Base-by-base conservation (phyloP, 2,888 invertebrate genomes). In the Eremobia ochroleuca region DNA sequence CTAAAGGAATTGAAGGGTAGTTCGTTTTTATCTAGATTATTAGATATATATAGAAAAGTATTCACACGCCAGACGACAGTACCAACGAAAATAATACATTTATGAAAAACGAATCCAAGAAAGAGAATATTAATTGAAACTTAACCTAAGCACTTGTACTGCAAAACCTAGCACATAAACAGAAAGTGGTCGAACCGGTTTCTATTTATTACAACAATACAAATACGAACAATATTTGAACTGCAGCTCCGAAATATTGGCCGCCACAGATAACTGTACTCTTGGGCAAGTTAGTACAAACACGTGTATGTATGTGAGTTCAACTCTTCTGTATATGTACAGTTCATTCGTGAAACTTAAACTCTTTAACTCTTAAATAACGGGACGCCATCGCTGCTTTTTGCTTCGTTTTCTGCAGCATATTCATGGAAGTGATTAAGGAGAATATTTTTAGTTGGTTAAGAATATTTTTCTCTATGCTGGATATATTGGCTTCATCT, bases 261-360 rank as follows among this genome's bases (percentile, higher is more conserved):
- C 71, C 46, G 75, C 65, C 40, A 59, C 73, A 77, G 81, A 83
- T 83, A 88, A 87, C 88, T 81, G 88, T 82, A 82, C 72, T 79
- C 65, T 80, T 87, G 87, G 83, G 77, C 74, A 67, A 74, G 72
- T 77, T 73, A 61, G 62, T 82, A 76, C 76, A 66, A 73, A 75
- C 79, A 83, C 76, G 72, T 79, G 71, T 68, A 71, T 79, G 71
- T 68, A 71, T 65, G 37, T 49, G 75, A 75, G 85, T 79, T 81
- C 62, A 71, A 76, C 59, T 78, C 77, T 76, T 78, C 62, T 64
- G 61, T 78, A 64, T 37, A 55, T 37, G 68, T 68, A 77, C 79
- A 82, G 81, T 83, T 82, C 73, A 72, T 76, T 82, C 72, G 75
- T 85, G 76, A 88, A 85, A 84, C 83, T n/a, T n/a, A n/a, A n/a